Conservation (phyloP, 2,888 invertebrate species). For the Nephrotoma flavescens region DNA sequence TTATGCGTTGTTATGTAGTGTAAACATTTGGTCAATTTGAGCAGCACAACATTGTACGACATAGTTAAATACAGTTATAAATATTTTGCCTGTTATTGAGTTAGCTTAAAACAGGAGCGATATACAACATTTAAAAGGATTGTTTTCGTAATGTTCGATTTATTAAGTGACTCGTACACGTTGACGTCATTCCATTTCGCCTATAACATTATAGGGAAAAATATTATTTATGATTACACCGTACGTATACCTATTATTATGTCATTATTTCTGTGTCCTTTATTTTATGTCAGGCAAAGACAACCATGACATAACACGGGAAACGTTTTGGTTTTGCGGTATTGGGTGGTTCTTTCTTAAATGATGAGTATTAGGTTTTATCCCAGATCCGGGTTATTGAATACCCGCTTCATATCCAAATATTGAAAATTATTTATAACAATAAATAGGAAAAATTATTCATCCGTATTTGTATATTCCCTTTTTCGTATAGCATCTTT, state of each 20-base stretch:
- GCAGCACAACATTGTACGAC: not conserved
- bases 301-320: not conserved
- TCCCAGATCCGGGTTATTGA: not conserved
- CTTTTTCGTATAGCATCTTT: not conserved
- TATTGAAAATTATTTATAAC: not conserved
- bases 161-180: not conserved
- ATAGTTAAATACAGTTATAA: not conserved
- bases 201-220: not conserved
- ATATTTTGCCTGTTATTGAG: not conserved
- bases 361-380: not conserved
- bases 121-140: not conserved
- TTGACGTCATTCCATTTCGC: not conserved
- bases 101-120: not conserved
- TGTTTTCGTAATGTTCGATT: not conserved
- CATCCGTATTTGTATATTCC: not conserved
- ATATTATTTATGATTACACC: not conserved
- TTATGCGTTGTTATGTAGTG: not conserved
- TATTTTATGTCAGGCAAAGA: not conserved
- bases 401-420: not conserved
- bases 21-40: not conserved
- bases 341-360: no score
- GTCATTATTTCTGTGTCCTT: not conserved
- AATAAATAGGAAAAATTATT: not conserved
- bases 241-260: not conserved
- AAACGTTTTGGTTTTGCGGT: not conserved